Percentiles rank a stretch among this genome's conserved stretches.
phyloP scores from a whole-genome alignment of 2,113 vertebrate species.

The Acinonyx jubatus region DNA sequence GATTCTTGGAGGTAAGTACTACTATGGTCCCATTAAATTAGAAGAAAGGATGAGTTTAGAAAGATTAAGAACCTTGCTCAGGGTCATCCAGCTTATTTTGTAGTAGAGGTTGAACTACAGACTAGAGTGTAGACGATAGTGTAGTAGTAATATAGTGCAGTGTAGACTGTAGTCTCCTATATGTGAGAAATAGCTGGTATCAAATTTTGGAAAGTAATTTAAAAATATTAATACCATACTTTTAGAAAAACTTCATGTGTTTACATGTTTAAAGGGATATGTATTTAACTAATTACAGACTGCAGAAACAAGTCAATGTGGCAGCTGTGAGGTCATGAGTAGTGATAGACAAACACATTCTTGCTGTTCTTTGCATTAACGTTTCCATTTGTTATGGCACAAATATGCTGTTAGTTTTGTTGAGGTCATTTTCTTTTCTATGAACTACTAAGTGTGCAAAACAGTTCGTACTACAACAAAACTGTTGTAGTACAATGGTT shows the following conservation, averaged over 20 bases:
- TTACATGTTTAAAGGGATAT: slow-evolving; percentile 11
- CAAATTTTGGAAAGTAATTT: slow-evolving; percentile 41
- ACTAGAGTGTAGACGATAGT: too few species aligned
- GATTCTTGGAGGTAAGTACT: neutral
- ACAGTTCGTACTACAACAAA: neutral
- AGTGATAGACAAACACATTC: neutral
- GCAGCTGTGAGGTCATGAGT: neutral
- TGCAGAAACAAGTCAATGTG: neutral
- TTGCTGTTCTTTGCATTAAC: neutral
- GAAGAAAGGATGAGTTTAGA: slow-evolving; percentile 15
- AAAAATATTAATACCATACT: neutral
- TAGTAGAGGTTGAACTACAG: neutral
- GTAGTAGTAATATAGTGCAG: too few species aligned
- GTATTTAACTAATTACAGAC: slow-evolving; percentile 15
- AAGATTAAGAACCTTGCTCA: slow-evolving; percentile 31
- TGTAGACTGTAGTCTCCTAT: neutral
- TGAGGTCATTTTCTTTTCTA: neutral
- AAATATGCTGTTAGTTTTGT: neutral
- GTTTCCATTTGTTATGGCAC: neutral
- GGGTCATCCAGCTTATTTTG: neutral
- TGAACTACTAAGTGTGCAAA: neutral
- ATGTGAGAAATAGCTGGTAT: neutral
- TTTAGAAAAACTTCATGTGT: neutral
- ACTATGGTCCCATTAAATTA: neutral
- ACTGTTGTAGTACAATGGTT: neutral